Base-by-base conservation (phyloP, 2,797 vertebrate genomes). In the Artibeus lituratus region DNA sequence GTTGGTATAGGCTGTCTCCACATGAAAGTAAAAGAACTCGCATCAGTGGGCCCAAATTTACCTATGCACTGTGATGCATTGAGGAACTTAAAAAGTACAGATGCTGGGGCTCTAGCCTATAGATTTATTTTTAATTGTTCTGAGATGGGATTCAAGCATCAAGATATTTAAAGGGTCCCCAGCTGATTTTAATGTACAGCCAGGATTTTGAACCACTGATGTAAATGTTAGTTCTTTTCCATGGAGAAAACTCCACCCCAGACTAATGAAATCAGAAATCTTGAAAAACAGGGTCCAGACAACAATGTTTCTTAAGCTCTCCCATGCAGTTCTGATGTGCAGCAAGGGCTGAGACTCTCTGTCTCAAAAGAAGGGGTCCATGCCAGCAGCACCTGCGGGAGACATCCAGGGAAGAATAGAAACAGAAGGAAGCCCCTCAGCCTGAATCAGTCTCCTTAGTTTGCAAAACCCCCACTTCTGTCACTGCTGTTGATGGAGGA, bases 121-220 rank as follows among this genome's bases (percentile, higher is more conserved):
- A 89, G 16, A 62, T 86, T 77, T 26, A 47, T 78, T 93, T 91
- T 87, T 59, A 57, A 51, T 89, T 90, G 88, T 16, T 92, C 51
- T 90, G 37, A 26, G 44, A 18, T 69, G 10, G 18, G 39, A 12
- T 65, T 91, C 35, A 90, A 35, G 12, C 35, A 67, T 91, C 26
- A 90, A 51, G 76, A 87, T 67, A 53, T 26, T 72, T 76, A 49
- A 37, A 76, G 8, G 4, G 5, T 69, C 49, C 26, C 6, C n/a
- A 73, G 11, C 12, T 82, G 47, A 78, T 55, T 69, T 85, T 59
- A 84, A 77, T 76, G 42, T 82, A 67, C 37, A 78, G n/a, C 32
- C 59, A 85, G 16, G 49, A 69, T 8, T 62, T 69, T 67, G 49
- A 82, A 62, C 18, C 78, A 62, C 8, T 77, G 39, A 82, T 89